Evolutionary conservation across 1,140 invertebrate species (phyloP), one percentile per base, ranked within the genome.

Genomic region (Apis laboriosa): DNA sequence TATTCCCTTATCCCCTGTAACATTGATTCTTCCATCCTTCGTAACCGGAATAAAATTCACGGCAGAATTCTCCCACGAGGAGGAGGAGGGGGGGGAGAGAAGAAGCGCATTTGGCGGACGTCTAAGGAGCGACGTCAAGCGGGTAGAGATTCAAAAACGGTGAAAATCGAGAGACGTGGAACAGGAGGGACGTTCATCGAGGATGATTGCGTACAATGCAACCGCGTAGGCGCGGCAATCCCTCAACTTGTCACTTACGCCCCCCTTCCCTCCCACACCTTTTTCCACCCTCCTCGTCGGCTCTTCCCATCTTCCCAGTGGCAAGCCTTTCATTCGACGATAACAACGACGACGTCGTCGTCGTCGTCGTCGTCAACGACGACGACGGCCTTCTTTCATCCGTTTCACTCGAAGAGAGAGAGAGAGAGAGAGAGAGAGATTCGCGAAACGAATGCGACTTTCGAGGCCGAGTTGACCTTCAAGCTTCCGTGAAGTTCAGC

Each of bases 171-270:
- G 56, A 64, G 75, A 53, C 66, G 49, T 56, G 68, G 77, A 74
- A 61, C 49, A 70, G 56, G 72, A 60, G 51, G 63, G 71, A 68
- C 68, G 63, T 76, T 81, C 71, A 85, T 78, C 70, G 83, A 68
- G 80, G 89, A 86, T 86, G 89, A 90, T 89, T 88, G 88, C 80
- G 85, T 83, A 90, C 88, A 91, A 91, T 90, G 84, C 86, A 77
- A 74, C 76, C 74, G 80, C 66, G 84, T 86, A 89, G 87, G 84
- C 91, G 85, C 84, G 80, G 91, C 92, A 93, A 93, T 93, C 92
- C 89, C 90, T 93, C 93, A 93, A 93, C 92, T 92, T 93, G 92
- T 93, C 93, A 93, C 92, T 93, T 93, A 93, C 89, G 85, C 88
- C 83, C 86, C 86, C 76, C 84, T 84, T 24, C 82, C 83, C 63